These are phyloP conservation scores for Desoria tigrina DNA, from an alignment of 2,888 invertebrate genomes.

Conservation along the genomic window DNA sequence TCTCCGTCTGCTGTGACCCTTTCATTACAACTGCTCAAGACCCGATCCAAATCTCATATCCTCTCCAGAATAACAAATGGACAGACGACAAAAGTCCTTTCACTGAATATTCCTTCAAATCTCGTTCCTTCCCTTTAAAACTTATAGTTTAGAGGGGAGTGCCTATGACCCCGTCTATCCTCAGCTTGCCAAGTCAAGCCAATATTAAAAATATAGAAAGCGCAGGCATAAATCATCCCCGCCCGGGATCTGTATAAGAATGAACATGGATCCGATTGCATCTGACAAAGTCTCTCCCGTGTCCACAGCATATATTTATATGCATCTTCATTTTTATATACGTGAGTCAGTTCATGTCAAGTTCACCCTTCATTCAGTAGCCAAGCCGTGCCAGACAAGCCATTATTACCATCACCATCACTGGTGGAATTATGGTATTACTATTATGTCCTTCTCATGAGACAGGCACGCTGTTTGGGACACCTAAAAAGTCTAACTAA, in stretches of 20 bases:
- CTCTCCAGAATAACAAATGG: conserved; percentile 22
- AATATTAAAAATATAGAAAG: neutral
- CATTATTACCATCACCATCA: too few species aligned
- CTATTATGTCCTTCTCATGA: too few species aligned
- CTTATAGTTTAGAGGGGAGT: neutral
- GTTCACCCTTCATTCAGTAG: conserved; percentile 11
- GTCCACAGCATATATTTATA: conserved; percentile 8
- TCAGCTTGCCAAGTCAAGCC: neutral
- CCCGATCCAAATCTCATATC: conserved; percentile 19
- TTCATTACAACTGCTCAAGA: conserved; percentile 17
- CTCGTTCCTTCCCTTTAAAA: neutral
- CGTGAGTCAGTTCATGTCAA: conserved; percentile 10
- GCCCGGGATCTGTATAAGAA: neutral
- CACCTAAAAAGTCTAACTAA: too few species aligned
- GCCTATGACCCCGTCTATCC: neutral
- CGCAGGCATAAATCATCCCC: conserved; percentile 8
- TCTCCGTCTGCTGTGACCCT: conserved; percentile 15
- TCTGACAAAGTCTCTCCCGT: conserved; percentile 10
- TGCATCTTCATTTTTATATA: conserved; percentile 5
- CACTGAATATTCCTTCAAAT: conserved; percentile 12
- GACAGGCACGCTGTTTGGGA: too few species aligned
- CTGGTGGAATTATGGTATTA: too few species aligned
- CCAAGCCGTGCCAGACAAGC: too few species aligned
- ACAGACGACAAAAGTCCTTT: conserved; percentile 15
- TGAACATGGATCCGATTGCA: conserved; percentile 1